Conservation (phyloP, 2,797 vertebrate species). For the Coracias cyanogaster region DNA sequence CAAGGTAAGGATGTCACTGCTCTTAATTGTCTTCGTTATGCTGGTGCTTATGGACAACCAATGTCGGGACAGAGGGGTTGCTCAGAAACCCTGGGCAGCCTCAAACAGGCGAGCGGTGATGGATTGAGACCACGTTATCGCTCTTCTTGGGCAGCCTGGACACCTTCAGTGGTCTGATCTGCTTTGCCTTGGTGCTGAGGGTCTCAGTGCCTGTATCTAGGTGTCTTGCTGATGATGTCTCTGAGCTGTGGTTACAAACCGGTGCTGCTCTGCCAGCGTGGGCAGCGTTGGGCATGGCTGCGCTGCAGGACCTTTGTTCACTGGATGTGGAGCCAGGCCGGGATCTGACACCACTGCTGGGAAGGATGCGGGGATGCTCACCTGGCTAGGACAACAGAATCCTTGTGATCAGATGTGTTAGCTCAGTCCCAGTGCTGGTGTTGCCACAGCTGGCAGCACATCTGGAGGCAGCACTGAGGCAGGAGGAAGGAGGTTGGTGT, state of each 20-base stretch:
- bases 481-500: not conserved
- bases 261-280: not conserved
- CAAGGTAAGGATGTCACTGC: slow-evolving; percentile 35
- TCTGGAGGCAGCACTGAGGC: not conserved
- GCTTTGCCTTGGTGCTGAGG: not conserved
- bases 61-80: rapidly evolving
- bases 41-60: not conserved
- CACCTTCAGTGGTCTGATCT: not conserved
- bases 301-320: not conserved
- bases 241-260: not conserved
- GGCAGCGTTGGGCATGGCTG: rapidly evolving
- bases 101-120: rapidly evolving
- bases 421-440: not conserved
- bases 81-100: not conserved
- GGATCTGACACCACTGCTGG: not conserved
- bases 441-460: slow-evolving; percentile 21
- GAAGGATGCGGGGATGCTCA: rapidly evolving
- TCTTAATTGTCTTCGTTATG: not conserved
- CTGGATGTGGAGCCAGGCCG: not conserved
- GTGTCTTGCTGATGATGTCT: not conserved
- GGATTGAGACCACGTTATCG: rapidly evolving
- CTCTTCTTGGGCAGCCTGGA: not conserved
- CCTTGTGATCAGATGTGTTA: rapidly evolving
- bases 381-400: not conserved
- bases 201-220: rapidly evolving